Evolutionary conservation across 2,113 vertebrate species (phyloP), one percentile per base, ranked within the genome.

Genomic region (Syngnathus floridae): DNA sequence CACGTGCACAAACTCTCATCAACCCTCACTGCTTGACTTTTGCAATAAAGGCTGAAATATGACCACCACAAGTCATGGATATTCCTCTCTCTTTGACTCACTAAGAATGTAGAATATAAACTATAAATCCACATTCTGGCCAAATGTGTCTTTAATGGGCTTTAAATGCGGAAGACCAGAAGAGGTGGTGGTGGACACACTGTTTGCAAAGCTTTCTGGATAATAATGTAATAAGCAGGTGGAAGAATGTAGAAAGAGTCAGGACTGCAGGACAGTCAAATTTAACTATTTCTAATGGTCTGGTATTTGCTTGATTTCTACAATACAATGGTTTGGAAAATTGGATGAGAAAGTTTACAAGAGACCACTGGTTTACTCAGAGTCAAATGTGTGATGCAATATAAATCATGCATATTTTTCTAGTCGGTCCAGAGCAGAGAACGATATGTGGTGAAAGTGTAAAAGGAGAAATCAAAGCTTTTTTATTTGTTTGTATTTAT

Each of bases 21-120:
- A 31, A 31, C 26, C 72, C 82, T 84, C 70, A 65, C 62, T 9
- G 83, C 67, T 77, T 87, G 75, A 82, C 74, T 52, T 69, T 51
- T 66, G 74, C 76, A 80, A 85, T 84, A 84, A 87, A 77, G 72
- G 62, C 71, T 65, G 73, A 70, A 83, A 75, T 46, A 40, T 69
- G 72, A 84, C 67, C 79, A 80, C 69, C 0, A 31, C 21, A 5
- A 31, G 26, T 4, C 56, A 48, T 67, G 66, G 56, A 71, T 60
- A 60, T 57, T 22, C 43, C 43, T 59, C 82, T 74, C 70, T 26
- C 43, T 70, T 55, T 71, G 68, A 56, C 76, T 72, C 70, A 73
- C 73, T 76, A 41, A 65, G 56, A 43, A 71, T 71, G 72, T 72
- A 61, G 87, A 86, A 77, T 69, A 79, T 61, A 12, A 73, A n/a